Base-by-base conservation (phyloP, 2,113 vertebrate species). In the Rhabdomys dilectus region DNA sequence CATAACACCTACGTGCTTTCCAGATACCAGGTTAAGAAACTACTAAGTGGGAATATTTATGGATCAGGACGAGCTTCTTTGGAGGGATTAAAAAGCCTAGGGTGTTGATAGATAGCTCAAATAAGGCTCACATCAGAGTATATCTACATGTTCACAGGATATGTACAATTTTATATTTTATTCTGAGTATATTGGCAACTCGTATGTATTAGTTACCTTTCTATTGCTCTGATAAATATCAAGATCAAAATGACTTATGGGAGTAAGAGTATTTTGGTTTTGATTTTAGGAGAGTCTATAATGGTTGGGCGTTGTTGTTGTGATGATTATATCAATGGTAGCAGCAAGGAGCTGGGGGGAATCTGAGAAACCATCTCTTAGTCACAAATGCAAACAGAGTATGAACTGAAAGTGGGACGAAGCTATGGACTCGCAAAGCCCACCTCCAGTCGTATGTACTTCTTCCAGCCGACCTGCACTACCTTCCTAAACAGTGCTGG, bases 161-260 rank as follows among this genome's bases (percentile, higher is more conserved):
- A 51, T 51, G 51, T 51, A 51, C 84, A 58, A n/a, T 73, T 95
- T 92, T 88, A 51, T 58, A 39, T 91, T 22, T 87, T 93, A 56
- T 56, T 77, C 26, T 88, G 34, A 88, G 82, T 84, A 9, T 76
- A 51, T 51, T 91, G 7, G 26, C n/a, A 88, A 75, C 17, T 78
- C 13, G 2, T 82, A 9, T 72, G 70, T 72, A 72, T 72, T 72
- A 72, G 70, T 72, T 72, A 39, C 19, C n/a, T 73, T 73, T 73
- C 36, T 73, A n/a, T 73, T 73, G 70, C 19, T 39, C 70, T 73
- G n/a, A 73, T 39, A 39, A 73, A 39, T 73, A 73, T n/a, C 36
- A 39, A 4, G n/a, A 39, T 36, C n/a, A 73, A 73, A 73, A 39
- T n/a, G 16, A 72, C 36, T 51, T 51, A 72, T 72, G 68, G 68